These are phyloP conservation scores for Mesorhabditis sp. DNA, from an alignment of 2,888 invertebrate genomes.

Conservation along the genomic window DNA sequence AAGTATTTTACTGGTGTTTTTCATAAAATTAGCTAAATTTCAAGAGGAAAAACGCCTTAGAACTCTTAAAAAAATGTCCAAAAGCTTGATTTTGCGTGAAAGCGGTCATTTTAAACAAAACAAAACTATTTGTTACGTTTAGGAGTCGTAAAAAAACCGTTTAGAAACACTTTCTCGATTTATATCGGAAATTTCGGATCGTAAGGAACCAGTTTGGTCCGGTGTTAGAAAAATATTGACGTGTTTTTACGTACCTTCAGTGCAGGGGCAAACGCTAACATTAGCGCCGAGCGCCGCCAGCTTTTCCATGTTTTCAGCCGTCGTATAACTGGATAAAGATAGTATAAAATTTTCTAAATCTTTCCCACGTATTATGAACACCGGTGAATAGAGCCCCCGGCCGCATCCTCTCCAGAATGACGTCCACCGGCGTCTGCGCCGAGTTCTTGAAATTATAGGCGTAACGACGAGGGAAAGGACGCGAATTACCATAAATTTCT, in stretches of 20 bases:
- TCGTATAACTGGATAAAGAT: constrained; percentile 45
- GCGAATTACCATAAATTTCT: constrained; percentile 11
- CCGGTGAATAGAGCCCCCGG: no score
- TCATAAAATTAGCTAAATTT: no score
- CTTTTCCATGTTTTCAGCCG: constrained; percentile 28
- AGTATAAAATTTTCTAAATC: not conserved
- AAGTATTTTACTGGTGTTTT: no score
- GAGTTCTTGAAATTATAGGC: not conserved
- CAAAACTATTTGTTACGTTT: no score
- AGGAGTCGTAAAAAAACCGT: no score
- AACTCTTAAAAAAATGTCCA: no score
- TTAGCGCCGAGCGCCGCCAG: constrained; percentile 36
- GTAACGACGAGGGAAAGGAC: not conserved
- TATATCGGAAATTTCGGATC: not conserved
- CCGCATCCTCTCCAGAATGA: not conserved
- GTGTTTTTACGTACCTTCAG: constrained; percentile 36
- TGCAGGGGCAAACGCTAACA: constrained; percentile 50
- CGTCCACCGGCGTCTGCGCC: constrained; percentile 21
- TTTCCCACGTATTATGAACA: not conserved
- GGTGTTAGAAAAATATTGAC: not conserved
- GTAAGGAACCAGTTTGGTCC: not conserved
- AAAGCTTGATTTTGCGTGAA: no score
- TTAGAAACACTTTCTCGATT: no score
- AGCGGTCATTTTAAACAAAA: no score
- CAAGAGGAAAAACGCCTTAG: no score